These are phyloP conservation scores for Podabrus alpinus DNA, from an alignment of 2,888 invertebrate genomes.

Conservation along the genomic window DNA sequence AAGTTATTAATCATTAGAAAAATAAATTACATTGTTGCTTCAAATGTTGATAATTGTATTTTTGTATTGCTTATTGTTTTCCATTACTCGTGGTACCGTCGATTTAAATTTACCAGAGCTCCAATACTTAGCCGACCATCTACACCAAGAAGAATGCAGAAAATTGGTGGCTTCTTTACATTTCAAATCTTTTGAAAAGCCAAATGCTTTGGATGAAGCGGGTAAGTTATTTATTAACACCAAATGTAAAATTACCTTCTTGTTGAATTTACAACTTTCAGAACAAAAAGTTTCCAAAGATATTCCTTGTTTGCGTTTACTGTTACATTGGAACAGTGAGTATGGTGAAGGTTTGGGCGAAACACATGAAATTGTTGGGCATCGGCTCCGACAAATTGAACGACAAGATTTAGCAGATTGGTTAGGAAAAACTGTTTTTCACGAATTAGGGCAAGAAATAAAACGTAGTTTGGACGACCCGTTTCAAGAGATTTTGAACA, in stretches of 20 bases:
- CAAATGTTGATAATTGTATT: background rate
- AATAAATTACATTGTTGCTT: background rate
- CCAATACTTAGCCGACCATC: slow-evolving; percentile 62
- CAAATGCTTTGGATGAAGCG: slow-evolving; percentile 54
- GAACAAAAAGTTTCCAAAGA: slow-evolving; percentile 58
- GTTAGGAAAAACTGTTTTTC: slow-evolving; percentile 63
- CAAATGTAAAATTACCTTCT: background rate
- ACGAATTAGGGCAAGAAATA: slow-evolving; percentile 59
- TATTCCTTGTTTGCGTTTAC: slow-evolving; percentile 60
- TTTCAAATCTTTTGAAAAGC: slow-evolving; percentile 57
- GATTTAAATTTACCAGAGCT: slow-evolving; percentile 53
- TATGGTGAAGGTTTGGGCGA: slow-evolving; percentile 60
- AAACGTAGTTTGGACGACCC: slow-evolving; percentile 44
- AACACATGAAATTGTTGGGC: slow-evolving; percentile 61
- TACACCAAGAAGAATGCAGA: slow-evolving; percentile 63
- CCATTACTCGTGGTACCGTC: slow-evolving; percentile 40
- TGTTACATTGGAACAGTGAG: slow-evolving; percentile 63
- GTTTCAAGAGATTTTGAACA: slow-evolving; percentile 39
- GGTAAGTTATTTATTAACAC: slow-evolving; percentile 43
- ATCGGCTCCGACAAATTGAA: slow-evolving; percentile 63
- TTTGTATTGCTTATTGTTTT: background rate
- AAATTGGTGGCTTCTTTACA: slow-evolving; percentile 63
- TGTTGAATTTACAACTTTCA: slow-evolving; percentile 28
- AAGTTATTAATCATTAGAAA: background rate
- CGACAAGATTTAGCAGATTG: slow-evolving; percentile 64